phyloP scores from a whole-genome alignment of 2,797 vertebrate genomes.

The Acanthopagrus latus region DNA sequence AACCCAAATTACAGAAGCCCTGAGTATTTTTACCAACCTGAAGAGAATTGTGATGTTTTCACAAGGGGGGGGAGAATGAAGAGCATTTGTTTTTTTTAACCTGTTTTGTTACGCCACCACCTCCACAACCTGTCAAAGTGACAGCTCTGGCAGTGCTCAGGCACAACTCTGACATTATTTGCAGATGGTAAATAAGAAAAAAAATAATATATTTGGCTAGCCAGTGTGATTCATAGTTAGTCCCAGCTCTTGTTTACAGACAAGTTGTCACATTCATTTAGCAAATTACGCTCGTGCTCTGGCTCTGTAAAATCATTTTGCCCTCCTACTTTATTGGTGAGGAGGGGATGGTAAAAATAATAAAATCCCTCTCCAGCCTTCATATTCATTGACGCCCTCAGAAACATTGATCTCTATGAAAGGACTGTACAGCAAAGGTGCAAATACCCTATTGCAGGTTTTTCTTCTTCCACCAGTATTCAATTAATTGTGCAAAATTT shows the following conservation, averaged over 20 bases:
- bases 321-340: constrained; percentile 50
- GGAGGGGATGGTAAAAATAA: constrained; percentile 50
- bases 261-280: constrained; percentile 80
- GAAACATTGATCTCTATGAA: constrained; percentile 45
- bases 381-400: constrained; percentile 38
- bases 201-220: constrained; percentile 66
- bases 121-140: constrained; percentile 76
- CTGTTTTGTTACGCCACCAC: constrained; percentile 69
- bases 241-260: constrained; percentile 76
- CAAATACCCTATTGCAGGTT: constrained; percentile 25
- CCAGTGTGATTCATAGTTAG: constrained; percentile 75
- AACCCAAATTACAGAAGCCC: constrained; percentile 58
- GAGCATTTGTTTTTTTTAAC: constrained; percentile 62
- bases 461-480: constrained; percentile 39
- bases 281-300: constrained; percentile 64
- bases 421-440: constrained; percentile 46
- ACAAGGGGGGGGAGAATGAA: constrained; percentile 40
- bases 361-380: constrained; percentile 23
- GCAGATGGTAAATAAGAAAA: constrained; percentile 72
- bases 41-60: constrained; percentile 58
- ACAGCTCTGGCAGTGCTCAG: constrained; percentile 67
- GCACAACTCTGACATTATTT: constrained; percentile 77
- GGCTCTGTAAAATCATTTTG: constrained; percentile 57
- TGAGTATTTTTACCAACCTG: constrained; percentile 50
- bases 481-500: constrained; percentile 60